A percentile compares a stretch with the other conserved stretches of the same genome.
Evolutionary conservation across 2,113 vertebrate genomes (phyloP).

Genomic region (Poeciliopsis prolifica): DNA sequence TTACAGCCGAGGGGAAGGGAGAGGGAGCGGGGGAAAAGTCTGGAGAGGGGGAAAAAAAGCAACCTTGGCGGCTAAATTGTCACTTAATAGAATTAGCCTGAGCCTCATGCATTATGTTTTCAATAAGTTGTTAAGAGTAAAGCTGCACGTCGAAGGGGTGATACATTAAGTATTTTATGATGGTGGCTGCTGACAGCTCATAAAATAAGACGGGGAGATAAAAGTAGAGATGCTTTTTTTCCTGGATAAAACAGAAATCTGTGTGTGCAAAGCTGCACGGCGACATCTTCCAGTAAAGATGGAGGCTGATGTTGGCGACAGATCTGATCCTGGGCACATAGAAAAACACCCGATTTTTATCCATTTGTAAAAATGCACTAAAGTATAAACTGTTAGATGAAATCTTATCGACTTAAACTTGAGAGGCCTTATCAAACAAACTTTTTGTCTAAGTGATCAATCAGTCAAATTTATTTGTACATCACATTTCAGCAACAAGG

Average conservation of each 20-base stretch:
- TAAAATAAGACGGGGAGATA: conserved; percentile 29
- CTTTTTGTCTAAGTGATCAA: too few species aligned
- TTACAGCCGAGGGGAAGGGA: conserved; percentile 67
- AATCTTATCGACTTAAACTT: too few species aligned
- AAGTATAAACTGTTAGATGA: too few species aligned
- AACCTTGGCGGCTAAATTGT: conserved; percentile 67
- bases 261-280: too few species aligned
- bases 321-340: too few species aligned
- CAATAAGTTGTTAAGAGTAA: conserved; percentile 60
- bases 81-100: conserved; percentile 73
- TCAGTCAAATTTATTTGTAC: too few species aligned
- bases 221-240: conserved; percentile 27
- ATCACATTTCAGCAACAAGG: too few species aligned
- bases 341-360: too few species aligned
- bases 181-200: conserved; percentile 39
- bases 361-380: too few species aligned
- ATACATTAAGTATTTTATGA: conserved; percentile 56
- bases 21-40: conserved; percentile 16
- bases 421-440: too few species aligned
- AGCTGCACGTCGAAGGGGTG: conserved; percentile 46
- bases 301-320: too few species aligned
- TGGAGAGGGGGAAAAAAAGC: conserved; percentile 48
- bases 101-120: conserved; percentile 63
- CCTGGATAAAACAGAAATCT: background rate
- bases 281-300: too few species aligned